A percentile compares a stretch with the other conserved stretches of the same genome.
phyloP scores from a whole-genome alignment of 2,888 invertebrate species.

The Trichopoda pennipes region DNA sequence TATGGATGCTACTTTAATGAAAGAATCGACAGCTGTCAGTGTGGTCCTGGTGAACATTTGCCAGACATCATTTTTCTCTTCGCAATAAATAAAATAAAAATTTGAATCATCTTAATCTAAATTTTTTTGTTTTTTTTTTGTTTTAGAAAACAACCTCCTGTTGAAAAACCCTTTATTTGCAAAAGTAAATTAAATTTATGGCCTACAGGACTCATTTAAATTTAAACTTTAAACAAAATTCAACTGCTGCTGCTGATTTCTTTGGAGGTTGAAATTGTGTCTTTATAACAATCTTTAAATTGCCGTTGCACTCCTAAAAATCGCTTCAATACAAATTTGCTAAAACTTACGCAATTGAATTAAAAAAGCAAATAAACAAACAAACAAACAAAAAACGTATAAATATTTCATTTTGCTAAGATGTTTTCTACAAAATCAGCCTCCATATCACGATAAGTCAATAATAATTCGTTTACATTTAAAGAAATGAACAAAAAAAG shows the following conservation, averaged over 20 bases:
- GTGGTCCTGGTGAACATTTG: no score
- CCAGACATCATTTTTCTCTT: no score
- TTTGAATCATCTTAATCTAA: no score
- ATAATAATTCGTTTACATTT: background rate
- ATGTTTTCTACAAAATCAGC: constrained; percentile 4
- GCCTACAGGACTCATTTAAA: constrained; percentile 54
- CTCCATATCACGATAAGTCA: constrained; percentile 19
- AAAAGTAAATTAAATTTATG: constrained; percentile 50
- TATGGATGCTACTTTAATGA: no score
- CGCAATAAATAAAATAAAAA: no score
- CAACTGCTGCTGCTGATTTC: background rate
- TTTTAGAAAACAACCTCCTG: no score
- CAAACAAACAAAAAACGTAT: background rate
- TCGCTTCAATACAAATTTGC: constrained; percentile 3
- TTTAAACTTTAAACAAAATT: background rate
- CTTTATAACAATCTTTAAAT: constrained; percentile 48
- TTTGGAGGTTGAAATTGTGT: background rate
- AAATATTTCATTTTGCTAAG: background rate
- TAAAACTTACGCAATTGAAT: constrained; percentile 58
- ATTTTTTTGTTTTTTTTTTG: no score
- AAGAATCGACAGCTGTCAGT: no score
- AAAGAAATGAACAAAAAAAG: constrained; percentile 1
- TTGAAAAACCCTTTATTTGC: no score
- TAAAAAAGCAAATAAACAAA: no score
- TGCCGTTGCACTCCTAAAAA: constrained; percentile 41